These are phyloP conservation scores for Andrena chrysosceles DNA, from an alignment of 2,888 invertebrate genomes.

Conservation along the genomic window DNA sequence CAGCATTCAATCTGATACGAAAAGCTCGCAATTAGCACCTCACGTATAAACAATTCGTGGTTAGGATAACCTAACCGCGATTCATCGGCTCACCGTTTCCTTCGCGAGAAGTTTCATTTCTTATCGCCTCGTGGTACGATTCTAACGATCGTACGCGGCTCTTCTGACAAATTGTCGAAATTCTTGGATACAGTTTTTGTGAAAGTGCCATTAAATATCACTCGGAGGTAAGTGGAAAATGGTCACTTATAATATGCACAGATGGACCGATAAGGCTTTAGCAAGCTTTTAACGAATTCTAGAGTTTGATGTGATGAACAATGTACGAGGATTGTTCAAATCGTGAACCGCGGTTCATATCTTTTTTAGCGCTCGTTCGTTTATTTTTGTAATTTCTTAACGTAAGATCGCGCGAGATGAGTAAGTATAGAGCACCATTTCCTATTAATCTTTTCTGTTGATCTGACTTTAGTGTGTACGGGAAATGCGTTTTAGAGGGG, in stretches of 20 bases:
- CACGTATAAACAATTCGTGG: constrained; percentile 54
- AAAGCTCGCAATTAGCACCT: constrained; percentile 64
- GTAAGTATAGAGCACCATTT: not conserved
- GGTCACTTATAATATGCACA: constrained; percentile 66
- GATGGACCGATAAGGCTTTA: constrained; percentile 47
- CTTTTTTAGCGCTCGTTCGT: constrained; percentile 4
- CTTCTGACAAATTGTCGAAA: constrained; percentile 40
- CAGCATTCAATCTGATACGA: constrained; percentile 53
- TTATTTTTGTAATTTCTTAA: not conserved
- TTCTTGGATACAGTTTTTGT: constrained; percentile 49
- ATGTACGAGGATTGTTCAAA: constrained; percentile 6
- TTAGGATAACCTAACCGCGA: constrained; percentile 44
- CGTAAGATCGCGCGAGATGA: constrained; percentile 5
- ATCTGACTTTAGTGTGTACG: constrained; percentile 25
- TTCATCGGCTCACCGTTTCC: constrained; percentile 46
- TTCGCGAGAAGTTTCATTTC: constrained; percentile 49
- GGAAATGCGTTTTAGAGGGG: not conserved
- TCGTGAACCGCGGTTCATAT: constrained; percentile 1
- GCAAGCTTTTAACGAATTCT: constrained; percentile 14
- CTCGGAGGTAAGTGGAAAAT: constrained; percentile 15
- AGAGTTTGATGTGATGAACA: not conserved
- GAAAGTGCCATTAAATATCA: constrained; percentile 67
- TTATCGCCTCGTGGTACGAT: constrained; percentile 25
- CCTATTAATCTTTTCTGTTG: constrained; percentile 8
- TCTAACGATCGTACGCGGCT: constrained; percentile 24